These are phyloP conservation scores for Pelodiscus sinensis DNA, from an alignment of 2,113 vertebrate species.

Conservation along the genomic window DNA sequence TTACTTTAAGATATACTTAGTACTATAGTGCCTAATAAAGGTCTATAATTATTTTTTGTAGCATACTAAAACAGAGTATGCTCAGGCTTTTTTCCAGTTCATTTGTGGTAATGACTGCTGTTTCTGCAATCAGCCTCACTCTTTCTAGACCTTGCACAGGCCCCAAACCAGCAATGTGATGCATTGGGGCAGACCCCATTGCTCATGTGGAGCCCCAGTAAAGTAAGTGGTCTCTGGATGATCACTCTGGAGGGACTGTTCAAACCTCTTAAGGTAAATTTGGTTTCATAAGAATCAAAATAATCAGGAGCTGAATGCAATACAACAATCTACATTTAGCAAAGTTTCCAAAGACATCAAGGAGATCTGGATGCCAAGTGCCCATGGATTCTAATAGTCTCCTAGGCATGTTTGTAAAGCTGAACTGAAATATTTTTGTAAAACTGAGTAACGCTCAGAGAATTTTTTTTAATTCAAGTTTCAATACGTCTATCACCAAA, in stretches of 20 bases:
- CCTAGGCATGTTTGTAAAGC: not conserved
- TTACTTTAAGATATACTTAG: conserved; percentile 79
- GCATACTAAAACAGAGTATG: conserved; percentile 75
- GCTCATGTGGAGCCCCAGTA: not conserved
- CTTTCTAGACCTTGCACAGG: not conserved
- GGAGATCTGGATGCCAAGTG: not conserved
- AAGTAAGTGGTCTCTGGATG: not conserved
- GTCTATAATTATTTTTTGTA: conserved; percentile 69
- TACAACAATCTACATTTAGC: not conserved
- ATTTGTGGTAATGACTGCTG: not conserved
- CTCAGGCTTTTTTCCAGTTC: conserved; percentile 61
- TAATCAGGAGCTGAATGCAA: not conserved
- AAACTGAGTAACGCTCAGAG: not conserved
- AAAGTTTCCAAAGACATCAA: not conserved
- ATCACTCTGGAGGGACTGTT: not conserved
- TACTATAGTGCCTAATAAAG: conserved; percentile 76
- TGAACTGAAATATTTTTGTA: not conserved
- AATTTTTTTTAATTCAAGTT: not conserved
- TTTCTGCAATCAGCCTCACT: not conserved
- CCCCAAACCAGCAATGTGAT: not conserved
- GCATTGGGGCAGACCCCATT: not conserved
- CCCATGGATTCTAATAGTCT: not conserved
- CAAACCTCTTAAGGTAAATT: not conserved
- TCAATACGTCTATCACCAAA: not conserved
- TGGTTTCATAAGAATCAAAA: not conserved